Evolutionary conservation across 2,797 vertebrate species (phyloP).

Genomic region (Peromyscus melanophrys): DNA sequence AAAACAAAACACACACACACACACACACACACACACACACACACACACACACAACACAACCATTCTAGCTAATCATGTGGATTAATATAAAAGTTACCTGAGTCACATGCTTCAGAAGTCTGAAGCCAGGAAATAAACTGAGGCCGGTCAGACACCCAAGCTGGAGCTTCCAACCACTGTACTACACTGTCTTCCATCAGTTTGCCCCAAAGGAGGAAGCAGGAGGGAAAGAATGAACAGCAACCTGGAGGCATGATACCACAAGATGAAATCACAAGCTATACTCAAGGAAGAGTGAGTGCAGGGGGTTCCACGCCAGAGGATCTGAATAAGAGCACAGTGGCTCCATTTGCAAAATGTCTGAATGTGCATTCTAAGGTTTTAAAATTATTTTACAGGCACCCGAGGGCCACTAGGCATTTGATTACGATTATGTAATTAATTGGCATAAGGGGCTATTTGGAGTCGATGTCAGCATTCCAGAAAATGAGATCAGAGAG

Average conservation of each 20-base stretch:
- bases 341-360: not conserved
- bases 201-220: not conserved
- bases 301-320: not conserved
- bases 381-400: slow-evolving; percentile 18
- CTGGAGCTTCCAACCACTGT: not conserved
- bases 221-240: not conserved
- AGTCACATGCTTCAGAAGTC: not conserved
- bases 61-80: not conserved
- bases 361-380: not conserved
- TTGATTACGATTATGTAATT: not conserved
- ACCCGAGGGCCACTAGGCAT: not conserved
- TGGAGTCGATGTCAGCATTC: not conserved
- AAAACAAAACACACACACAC: too few relatives aligned
- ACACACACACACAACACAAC: not conserved
- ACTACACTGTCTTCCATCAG: not conserved
- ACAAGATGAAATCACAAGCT: not conserved
- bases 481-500: not conserved
- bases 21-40: too few relatives aligned
- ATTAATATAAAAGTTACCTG: slow-evolving; percentile 6
- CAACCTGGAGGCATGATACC: not conserved
- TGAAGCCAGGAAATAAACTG: not conserved
- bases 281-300: not conserved
- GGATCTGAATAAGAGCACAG: not conserved
- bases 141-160: not conserved
- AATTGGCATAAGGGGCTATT: not conserved